These are phyloP conservation scores for Notodonta dromedarius DNA, from an alignment of 2,888 invertebrate species.

Conservation along the genomic window DNA sequence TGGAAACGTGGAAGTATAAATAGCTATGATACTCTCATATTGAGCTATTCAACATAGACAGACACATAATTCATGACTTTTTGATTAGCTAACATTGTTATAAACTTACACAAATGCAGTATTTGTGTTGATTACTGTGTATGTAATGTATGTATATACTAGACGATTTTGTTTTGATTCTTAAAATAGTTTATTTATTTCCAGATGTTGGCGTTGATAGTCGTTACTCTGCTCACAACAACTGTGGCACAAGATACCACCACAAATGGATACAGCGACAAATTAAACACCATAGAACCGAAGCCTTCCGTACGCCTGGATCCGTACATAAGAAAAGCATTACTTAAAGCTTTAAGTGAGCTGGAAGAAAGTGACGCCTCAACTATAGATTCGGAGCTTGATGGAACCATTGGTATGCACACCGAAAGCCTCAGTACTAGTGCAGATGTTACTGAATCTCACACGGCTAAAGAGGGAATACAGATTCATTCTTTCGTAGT, in stretches of 20 bases:
- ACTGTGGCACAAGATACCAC: conserved; percentile 61
- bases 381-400: conserved; percentile 75
- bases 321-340: conserved; percentile 89
- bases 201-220: conserved; percentile 63
- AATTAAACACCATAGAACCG: conserved; percentile 70
- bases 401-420: conserved; percentile 54
- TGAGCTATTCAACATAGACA: conserved; percentile 12
- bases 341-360: conserved; percentile 90
- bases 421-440: conserved; percentile 65
- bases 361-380: conserved; percentile 85
- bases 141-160: too few relatives aligned
- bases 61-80: too few relatives aligned
- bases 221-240: conserved; percentile 55
- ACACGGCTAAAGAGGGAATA: conserved; percentile 60
- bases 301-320: conserved; percentile 87
- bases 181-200: conserved; percentile 41
- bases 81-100: too few relatives aligned
- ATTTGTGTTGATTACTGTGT: too few relatives aligned
- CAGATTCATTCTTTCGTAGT: conserved; percentile 85
- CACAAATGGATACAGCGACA: conserved; percentile 61
- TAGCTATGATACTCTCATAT: conserved; percentile 42
- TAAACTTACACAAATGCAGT: too few relatives aligned
- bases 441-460: conserved; percentile 65
- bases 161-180: neutral
- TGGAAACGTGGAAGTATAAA: conserved; percentile 63